A percentile compares a stretch with the other conserved stretches of the same genome.
phyloP scores from a whole-genome alignment of 2,113 vertebrate species.

The Buteo buteo region DNA sequence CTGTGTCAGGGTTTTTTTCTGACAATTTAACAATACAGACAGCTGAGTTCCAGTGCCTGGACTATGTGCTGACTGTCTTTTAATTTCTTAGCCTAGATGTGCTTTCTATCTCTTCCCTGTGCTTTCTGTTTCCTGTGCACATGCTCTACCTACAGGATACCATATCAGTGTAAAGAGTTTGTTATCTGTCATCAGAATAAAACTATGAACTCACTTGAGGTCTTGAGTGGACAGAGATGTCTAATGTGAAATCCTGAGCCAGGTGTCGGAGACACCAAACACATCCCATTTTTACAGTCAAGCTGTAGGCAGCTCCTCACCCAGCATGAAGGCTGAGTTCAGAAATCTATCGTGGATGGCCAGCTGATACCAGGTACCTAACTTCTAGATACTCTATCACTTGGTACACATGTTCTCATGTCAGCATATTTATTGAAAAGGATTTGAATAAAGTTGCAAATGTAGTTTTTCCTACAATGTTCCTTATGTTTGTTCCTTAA shows the following conservation, averaged over 20 bases:
- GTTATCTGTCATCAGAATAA: background rate
- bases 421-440: background rate
- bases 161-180: background rate
- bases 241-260: background rate
- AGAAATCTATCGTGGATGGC: background rate
- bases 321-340: background rate
- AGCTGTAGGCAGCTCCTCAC: background rate
- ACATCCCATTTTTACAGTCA: background rate
- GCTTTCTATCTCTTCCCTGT: background rate
- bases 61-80: background rate
- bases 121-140: background rate
- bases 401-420: background rate
- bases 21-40: conserved; percentile 2
- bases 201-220: background rate
- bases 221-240: background rate
- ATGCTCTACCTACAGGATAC: background rate
- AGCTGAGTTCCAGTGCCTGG: background rate
- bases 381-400: background rate
- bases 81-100: background rate
- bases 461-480: background rate
- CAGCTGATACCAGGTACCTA: background rate
- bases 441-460: background rate
- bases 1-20: background rate
- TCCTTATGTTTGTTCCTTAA: background rate
- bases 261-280: background rate